Evolutionary conservation across 2,797 vertebrate species (phyloP).

Genomic region (Oryzias sinensis): DNA sequence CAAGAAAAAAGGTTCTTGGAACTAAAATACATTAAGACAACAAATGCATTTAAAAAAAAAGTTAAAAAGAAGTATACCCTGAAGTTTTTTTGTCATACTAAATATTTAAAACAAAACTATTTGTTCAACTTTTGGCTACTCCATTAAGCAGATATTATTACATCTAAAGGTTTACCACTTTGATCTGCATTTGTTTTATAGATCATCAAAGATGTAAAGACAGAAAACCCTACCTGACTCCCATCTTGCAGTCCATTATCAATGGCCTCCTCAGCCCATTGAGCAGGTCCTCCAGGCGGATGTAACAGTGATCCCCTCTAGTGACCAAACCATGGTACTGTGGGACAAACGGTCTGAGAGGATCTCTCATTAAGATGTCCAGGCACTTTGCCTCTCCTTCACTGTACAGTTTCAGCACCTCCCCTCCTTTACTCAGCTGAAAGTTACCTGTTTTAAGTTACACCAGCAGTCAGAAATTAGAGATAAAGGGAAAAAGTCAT

Average conservation of each 20-base stretch:
- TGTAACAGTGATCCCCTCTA: slow-evolving; percentile 79
- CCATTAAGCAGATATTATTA: no score
- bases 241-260: slow-evolving; percentile 96
- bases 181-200: no score
- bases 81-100: no score
- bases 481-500: background rate
- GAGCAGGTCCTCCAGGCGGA: slow-evolving; percentile 87
- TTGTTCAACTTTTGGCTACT: no score
- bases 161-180: no score
- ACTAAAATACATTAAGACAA: no score
- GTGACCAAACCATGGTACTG: slow-evolving; percentile 81
- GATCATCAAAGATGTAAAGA: background rate
- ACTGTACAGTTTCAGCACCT: slow-evolving; percentile 86
- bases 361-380: slow-evolving; percentile 82
- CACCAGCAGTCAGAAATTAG: background rate
- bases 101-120: no score
- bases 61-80: no score
- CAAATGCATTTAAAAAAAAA: no score
- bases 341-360: slow-evolving; percentile 82
- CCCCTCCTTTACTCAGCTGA: slow-evolving; percentile 81
- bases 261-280: slow-evolving; percentile 81
- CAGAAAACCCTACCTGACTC: slow-evolving; percentile 76
- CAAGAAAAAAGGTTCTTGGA: no score
- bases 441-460: slow-evolving; percentile 79
- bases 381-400: slow-evolving; percentile 82